Evolutionary conservation across 2,797 vertebrate species (phyloP), one percentile per base, ranked within the genome.

Genomic region (Liasis olivaceus): DNA sequence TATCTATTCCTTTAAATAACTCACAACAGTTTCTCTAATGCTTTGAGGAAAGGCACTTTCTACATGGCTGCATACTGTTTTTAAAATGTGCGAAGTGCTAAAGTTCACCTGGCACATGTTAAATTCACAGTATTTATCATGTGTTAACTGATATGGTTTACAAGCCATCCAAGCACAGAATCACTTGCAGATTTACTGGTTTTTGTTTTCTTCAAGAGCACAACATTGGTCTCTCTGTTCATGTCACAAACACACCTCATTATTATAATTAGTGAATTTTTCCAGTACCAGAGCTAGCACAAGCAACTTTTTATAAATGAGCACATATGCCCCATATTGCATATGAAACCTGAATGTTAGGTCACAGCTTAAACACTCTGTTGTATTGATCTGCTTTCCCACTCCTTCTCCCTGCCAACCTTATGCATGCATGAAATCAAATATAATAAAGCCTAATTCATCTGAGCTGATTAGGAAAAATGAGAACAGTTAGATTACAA

Each of bases 171-270:
- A 15, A 20, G 28, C 89, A 94, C 26, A 64, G 89, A 94, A 95
- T 95, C 1, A 0, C 88, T 69, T 94, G 92, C 69, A 54, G 91
- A 93, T 95, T 92, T 86, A 95, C 91, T 91, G 63, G 72, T 93
- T 88, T 91, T 92, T 87, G 94, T 89, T 90, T 94, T 89, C 66
- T 90, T 94, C 94, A 92, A 91, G 91, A 92, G 92, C 63, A 69
- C 56, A 59, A 81, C 47, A 0, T 85, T 47, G 86, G 93, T 42
- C 64, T 58, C 56, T 95, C 84, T 47, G 81, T 93, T 84, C 69
- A 13, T 84, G 91, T 26, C 90, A 24, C 0, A 85, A 95, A 90
- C 54, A 56, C 81, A 26, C 15, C 14, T 72, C 66, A 1, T 92
- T 95, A 94, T 89, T 60, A 90, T 90, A 9, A 66, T 84, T 14